Evolutionary conservation across 2,797 vertebrate genomes (phyloP).

Genomic region (Avahi laniger): DNA sequence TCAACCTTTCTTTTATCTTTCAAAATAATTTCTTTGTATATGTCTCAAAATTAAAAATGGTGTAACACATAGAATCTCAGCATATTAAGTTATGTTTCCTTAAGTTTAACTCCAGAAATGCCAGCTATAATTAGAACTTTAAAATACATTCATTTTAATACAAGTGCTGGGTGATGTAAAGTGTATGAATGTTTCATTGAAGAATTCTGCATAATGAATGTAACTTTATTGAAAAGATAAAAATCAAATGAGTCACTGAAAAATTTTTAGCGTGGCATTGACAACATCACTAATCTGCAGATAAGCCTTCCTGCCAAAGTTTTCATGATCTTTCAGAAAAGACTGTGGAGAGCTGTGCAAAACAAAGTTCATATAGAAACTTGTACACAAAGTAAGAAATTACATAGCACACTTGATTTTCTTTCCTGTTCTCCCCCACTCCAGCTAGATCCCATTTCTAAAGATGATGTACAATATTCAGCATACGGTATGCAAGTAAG

Average conservation of each 20-base stretch:
- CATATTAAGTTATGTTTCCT: not conserved
- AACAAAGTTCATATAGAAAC: not conserved
- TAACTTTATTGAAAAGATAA: conserved; percentile 9
- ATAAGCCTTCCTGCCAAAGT: not conserved
- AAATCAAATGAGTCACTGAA: not conserved
- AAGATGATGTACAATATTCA: not conserved
- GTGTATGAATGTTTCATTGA: not conserved
- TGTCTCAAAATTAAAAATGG: not conserved
- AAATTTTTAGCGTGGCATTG: not conserved
- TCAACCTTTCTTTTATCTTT: not conserved
- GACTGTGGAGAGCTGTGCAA: not conserved
- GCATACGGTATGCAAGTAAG: not conserved
- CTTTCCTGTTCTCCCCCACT: not conserved
- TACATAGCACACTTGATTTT: not conserved
- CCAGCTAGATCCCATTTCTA: not conserved
- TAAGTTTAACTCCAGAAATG: not conserved
- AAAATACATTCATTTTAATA: conserved; percentile 9
- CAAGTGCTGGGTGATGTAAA: not conserved
- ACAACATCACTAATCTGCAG: not conserved
- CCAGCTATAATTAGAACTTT: conserved; percentile 2
- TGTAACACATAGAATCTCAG: not conserved
- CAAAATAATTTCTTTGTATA: not conserved
- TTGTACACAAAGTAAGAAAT: not conserved
- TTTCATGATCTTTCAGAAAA: conserved; percentile 19
- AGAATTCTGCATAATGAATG: not conserved